Base-by-base conservation (phyloP, 2,797 vertebrate species). In the Lacerta viridis region DNA sequence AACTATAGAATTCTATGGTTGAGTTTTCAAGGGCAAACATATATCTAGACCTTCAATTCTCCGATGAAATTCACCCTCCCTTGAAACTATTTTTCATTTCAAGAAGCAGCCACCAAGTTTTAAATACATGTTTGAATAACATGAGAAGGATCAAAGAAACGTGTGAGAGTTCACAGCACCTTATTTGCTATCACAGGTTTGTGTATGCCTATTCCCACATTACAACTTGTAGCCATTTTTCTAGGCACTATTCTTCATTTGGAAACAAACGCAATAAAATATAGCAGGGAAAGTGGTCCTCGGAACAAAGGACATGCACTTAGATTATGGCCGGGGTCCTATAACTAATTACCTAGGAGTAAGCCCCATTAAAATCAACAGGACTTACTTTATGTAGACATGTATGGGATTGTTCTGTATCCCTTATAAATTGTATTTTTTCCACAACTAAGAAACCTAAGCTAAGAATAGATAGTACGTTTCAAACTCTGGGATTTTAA, bases 401-500 rank as follows among this genome's bases (percentile, higher is more conserved):
- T 33, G 33, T 39, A 36, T 74, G 36, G 33, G 72, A 74, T 39
- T 74, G 33, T 8, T 7, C 72, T 74, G 72, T 74, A 36, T 74
- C 20, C 2, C 20, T 69, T 6, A 36, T 39, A 64, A 74, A 74
- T 39, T 36, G 36, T 36, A 39, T 7, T 85, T 89, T 90, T 89
- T 50, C 59, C 17, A 36, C 76, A 88, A 90, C 74, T 69, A 39
- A 88, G 80, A 93, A 95, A 87, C 9, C 13, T 0, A 89, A 84
- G 61, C 36, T 87, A 92, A 72, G 2, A 90, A 75, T 75, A 90
- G 71, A 90, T 86, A 83, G 81, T 69, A 74, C 61, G 50, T 61
- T 90, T 92, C 79, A 74, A 89, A 18, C 1, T 13, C 84, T 89
- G 72, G 71, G 55, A 87, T 93, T 78, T 90, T 59, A 69, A 89